These are phyloP conservation scores for Sweltsa coloradensis DNA, from an alignment of 1,140 invertebrate species.

Conservation along the genomic window DNA sequence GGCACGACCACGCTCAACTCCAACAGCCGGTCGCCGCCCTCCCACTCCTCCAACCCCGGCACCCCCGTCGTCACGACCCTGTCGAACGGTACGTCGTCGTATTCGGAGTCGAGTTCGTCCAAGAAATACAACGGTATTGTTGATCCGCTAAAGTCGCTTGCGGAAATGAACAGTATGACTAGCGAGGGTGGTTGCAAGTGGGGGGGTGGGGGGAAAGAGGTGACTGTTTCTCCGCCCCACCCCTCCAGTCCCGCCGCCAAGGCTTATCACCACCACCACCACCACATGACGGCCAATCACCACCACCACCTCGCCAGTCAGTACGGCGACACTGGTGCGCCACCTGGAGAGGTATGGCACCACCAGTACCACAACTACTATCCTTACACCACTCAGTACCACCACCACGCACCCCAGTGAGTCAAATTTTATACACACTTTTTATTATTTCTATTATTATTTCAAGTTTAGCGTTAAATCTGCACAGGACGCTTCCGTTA, in stretches of 20 bases:
- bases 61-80: conserved; percentile 14
- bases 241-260: conserved; percentile 22
- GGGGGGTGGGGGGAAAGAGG: conserved; percentile 16
- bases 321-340: conserved; percentile 30
- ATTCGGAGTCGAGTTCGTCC: conserved; percentile 17
- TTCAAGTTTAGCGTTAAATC: no score
- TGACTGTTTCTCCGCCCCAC: conserved; percentile 12
- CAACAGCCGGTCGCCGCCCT: conserved; percentile 22
- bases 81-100: conserved; percentile 14
- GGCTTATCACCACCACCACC: no score
- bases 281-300: conserved; percentile 31
- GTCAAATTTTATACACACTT: conserved; percentile 33
- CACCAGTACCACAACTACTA: conserved; percentile 47
- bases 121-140: conserved; percentile 13
- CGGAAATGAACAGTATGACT: conserved; percentile 40
- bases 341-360: conserved; percentile 42
- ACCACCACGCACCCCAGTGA: conserved; percentile 46
- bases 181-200: conserved; percentile 31
- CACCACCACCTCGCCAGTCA: conserved; percentile 28
- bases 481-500: no score
- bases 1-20: conserved; percentile 33
- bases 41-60: conserved; percentile 11
- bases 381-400: conserved; percentile 35
- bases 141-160: conserved; percentile 43
- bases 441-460: conserved; percentile 9